Percentiles rank a stretch among this genome's conserved stretches.
Conservation (phyloP, 2,888 invertebrate species). For the Metallyticus violacea region DNA sequence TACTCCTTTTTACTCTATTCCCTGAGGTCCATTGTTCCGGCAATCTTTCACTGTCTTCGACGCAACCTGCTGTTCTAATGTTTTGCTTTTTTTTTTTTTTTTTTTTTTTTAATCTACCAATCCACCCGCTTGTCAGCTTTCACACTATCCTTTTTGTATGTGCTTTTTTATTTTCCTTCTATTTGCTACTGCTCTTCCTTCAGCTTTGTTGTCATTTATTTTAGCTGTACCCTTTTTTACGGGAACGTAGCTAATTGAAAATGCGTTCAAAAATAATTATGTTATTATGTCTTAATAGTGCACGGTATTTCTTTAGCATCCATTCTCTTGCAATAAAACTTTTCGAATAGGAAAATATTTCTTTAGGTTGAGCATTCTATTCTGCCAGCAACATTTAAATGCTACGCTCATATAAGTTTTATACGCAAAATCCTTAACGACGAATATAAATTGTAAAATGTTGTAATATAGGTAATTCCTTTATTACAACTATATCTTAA, state of each 20-base stretch:
- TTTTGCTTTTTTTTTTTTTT: constrained; percentile 1
- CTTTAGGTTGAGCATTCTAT: too few relatives aligned
- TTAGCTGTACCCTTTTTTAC: not conserved
- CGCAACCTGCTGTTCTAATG: constrained; percentile 6
- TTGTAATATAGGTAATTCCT: too few relatives aligned
- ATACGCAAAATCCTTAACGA: too few relatives aligned
- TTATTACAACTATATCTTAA: too few relatives aligned
- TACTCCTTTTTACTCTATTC: not conserved
- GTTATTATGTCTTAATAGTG: not conserved
- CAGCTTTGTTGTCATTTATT: not conserved
- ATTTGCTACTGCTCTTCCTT: constrained; percentile 3
- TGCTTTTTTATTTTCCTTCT: constrained; percentile 5
- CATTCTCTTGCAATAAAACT: too few relatives aligned
- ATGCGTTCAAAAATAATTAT: not conserved
- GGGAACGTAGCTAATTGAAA: not conserved
- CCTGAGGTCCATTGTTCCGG: not conserved
- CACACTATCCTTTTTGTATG: not conserved
- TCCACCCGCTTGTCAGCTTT: constrained; percentile 1
- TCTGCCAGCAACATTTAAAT: too few relatives aligned
- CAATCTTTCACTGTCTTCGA: constrained; percentile 19
- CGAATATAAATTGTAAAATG: too few relatives aligned
- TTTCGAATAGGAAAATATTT: too few relatives aligned
- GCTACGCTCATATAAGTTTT: too few relatives aligned
- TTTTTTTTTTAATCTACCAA: not conserved
- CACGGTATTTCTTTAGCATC: not conserved